These are phyloP conservation scores for Drosophila setifemur DNA, from an alignment of 1,140 invertebrate species.

Conservation along the genomic window DNA sequence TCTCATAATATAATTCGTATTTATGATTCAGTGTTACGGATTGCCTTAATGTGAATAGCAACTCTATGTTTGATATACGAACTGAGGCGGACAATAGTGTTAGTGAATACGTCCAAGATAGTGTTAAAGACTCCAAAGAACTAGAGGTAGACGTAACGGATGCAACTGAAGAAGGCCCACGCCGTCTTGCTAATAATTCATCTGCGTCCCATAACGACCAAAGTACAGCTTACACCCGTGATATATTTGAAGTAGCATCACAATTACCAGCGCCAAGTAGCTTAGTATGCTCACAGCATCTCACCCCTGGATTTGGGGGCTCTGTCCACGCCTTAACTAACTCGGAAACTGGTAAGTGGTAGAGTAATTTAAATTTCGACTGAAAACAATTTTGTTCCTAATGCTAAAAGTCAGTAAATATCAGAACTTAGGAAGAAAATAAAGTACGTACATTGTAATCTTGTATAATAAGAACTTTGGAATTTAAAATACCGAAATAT, in stretches of 20 bases:
- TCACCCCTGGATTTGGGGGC: neutral
- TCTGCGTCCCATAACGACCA: conserved; percentile 51
- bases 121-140: conserved; percentile 26
- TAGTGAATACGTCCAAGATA: conserved; percentile 9
- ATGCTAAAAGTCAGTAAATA: no score
- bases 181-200: conserved; percentile 7
- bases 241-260: conserved; percentile 45
- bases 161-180: conserved; percentile 1
- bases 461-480: no score
- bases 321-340: neutral
- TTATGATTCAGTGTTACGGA: conserved; percentile 44
- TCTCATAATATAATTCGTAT: neutral
- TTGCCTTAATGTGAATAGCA: conserved; percentile 60
- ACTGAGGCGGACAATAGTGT: conserved; percentile 42
- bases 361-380: neutral
- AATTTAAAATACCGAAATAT: no score
- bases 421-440: no score
- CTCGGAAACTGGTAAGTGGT: conserved; percentile 12
- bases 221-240: conserved; percentile 41
- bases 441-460: no score
- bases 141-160: conserved; percentile 14
- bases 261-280: conserved; percentile 16
- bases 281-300: neutral
- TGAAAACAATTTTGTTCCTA: no score
- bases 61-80: conserved; percentile 68